Conservation (phyloP, 2,888 invertebrate genomes). For the Volucella bombylans region DNA sequence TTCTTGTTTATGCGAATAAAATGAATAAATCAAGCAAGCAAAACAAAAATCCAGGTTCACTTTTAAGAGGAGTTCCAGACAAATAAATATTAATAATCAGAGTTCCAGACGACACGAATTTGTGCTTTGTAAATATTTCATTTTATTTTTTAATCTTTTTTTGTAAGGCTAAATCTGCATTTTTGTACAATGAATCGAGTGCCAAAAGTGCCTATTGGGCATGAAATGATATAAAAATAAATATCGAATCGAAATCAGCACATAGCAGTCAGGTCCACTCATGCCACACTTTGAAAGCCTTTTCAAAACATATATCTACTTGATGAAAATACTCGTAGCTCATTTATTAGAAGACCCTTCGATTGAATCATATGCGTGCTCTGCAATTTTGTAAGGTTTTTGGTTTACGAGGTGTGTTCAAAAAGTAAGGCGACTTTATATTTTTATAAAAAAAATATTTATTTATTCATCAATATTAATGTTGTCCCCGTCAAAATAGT, state of each 20-base stretch:
- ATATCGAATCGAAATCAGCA: neutral
- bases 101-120: constrained; percentile 44
- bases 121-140: neutral
- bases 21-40: constrained; percentile 49
- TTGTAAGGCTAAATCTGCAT: constrained; percentile 42
- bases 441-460: too few relatives aligned
- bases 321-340: too few relatives aligned
- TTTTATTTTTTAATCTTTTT: constrained; percentile 9
- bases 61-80: constrained; percentile 53
- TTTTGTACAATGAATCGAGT: constrained; percentile 47
- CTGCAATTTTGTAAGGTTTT: too few relatives aligned
- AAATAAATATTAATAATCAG: constrained; percentile 68
- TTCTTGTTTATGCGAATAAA: constrained; percentile 41
- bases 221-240: constrained; percentile 29
- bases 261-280: too few relatives aligned
- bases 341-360: too few relatives aligned
- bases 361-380: too few relatives aligned
- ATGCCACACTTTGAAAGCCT: too few relatives aligned
- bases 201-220: constrained; percentile 4
- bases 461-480: too few relatives aligned
- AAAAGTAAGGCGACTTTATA: too few relatives aligned
- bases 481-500: too few relatives aligned
- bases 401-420: too few relatives aligned
- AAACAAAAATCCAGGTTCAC: constrained; percentile 5
- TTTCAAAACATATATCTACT: too few relatives aligned